A percentile compares a stretch with the other conserved stretches of the same genome.
Evolutionary conservation across 1,140 invertebrate species (phyloP).

Genomic region (Drosophila quadrilineata): DNA sequence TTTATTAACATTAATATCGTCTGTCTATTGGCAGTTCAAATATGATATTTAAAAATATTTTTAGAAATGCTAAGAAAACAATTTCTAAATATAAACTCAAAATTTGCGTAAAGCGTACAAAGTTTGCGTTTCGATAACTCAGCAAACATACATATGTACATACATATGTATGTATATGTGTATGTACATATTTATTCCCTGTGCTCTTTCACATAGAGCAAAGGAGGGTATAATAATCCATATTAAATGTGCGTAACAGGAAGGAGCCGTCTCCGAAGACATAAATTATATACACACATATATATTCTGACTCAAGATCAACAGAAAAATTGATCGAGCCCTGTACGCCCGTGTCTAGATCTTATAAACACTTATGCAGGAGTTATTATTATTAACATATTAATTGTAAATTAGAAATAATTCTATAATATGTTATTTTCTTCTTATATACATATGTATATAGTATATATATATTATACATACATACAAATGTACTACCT

Average conservation of each 20-base stretch:
- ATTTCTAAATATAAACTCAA: slow-evolving; percentile 49
- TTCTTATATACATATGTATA: background rate
- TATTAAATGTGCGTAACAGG: too few species aligned
- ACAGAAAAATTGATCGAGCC: too few species aligned
- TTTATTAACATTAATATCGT: background rate
- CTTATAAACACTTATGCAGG: too few species aligned
- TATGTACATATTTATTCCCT: background rate
- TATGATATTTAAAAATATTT: slow-evolving; percentile 15
- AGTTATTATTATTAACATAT: too few species aligned
- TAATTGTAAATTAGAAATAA: too few species aligned
- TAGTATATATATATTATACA: background rate
- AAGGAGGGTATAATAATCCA: too few species aligned
- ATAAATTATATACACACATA: too few species aligned
- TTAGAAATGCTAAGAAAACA: slow-evolving; percentile 24
- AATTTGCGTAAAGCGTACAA: slow-evolving; percentile 58
- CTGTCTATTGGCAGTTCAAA: background rate
- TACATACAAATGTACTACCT: background rate
- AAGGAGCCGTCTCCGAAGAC: too few species aligned
- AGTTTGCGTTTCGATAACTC: slow-evolving; percentile 16
- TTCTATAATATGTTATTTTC: too few species aligned
- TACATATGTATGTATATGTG: background rate
- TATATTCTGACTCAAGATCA: too few species aligned
- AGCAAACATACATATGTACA: slow-evolving; percentile 4
- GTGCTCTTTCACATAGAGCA: too few species aligned
- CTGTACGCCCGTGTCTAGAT: too few species aligned